Conservation (phyloP, 2,797 vertebrate species). For the Falco biarmicus region DNA sequence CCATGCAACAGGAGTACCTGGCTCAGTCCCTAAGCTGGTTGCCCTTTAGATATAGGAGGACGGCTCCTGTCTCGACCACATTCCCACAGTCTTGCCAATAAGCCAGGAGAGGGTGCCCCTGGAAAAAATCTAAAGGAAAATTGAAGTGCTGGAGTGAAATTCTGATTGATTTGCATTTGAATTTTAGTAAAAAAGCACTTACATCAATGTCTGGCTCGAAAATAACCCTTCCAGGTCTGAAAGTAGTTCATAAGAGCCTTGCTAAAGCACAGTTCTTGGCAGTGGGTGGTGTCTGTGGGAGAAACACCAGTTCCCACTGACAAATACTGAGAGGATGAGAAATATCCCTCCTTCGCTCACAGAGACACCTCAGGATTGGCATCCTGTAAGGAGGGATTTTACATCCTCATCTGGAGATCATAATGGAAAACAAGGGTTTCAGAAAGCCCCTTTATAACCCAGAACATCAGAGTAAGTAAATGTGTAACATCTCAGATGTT, state of each 20-base stretch:
- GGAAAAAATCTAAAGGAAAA: conserved; percentile 19
- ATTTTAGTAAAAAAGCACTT: conserved; percentile 2
- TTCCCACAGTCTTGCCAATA: neutral
- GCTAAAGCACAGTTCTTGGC: conserved; percentile 12
- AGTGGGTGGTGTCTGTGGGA: neutral
- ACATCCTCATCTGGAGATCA: neutral
- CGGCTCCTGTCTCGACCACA: neutral
- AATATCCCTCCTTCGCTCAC: neutral
- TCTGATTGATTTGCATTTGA: neutral
- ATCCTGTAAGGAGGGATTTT: neutral
- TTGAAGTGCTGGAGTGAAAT: neutral
- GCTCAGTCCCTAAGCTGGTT: neutral
- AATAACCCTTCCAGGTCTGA: neutral
- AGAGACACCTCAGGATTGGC: neutral
- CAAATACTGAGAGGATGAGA: neutral
- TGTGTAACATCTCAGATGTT: neutral
- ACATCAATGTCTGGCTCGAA: neutral
- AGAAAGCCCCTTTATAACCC: neutral
- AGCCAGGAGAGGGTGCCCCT: neutral
- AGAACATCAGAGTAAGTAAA: neutral
- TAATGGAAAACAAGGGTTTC: neutral
- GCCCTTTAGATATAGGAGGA: neutral
- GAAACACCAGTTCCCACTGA: neutral
- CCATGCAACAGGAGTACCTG: neutral
- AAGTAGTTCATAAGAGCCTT: neutral